Base-by-base conservation (phyloP, 2,888 invertebrate genomes). In the Tromatobia lineatoria region DNA sequence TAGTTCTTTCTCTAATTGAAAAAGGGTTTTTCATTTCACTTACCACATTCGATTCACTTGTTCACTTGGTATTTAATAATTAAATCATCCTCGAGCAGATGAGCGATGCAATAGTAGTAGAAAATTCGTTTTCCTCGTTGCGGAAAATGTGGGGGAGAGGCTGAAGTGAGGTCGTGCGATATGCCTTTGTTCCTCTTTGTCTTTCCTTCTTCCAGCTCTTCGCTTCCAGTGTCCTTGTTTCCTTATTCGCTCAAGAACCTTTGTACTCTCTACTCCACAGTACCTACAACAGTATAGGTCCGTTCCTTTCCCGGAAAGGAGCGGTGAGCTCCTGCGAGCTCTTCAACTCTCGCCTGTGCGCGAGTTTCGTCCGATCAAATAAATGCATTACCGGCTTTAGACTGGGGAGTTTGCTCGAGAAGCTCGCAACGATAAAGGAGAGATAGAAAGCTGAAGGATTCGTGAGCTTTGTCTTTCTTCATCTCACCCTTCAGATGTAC, bases 341-440 rank as follows among this genome's bases (percentile, higher is more conserved):
- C 11, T 73, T n/a, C 20, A 47, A 54, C 23, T 20, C 20, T 23
- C 57, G 18, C 42, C 34, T 59, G 20, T 47, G 66, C 66, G 52
- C 38, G 20, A 73, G 71, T 66, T 79, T 34, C 79, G 45, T 64
- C 29, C 80, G 74, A 80, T 80, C 80, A 74, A 80, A 74, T 80
- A 80, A 80, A 80, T 74, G 73, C 73, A 80, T 80, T 80, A 80
- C 67, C 74, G 59, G 47, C 67, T 69, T 59, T 59, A 20, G 47
- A 59, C 59, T 47, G 66, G 50, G 38, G 61, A 73, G 79, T 73
- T 73, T 80, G 54, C 54, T 45, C 66, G 29, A 29, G 66, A 61
- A 54, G 11, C 38, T 34, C 23, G 70, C 29, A 52, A 11, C 20
- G 45, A 15, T 38, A 73, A 66, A 59, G 66, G 50, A 54, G 38